Evolutionary conservation across 2,113 vertebrate genomes (phyloP), one percentile per base, ranked within the genome.

Genomic region (Melospiza georgiana): DNA sequence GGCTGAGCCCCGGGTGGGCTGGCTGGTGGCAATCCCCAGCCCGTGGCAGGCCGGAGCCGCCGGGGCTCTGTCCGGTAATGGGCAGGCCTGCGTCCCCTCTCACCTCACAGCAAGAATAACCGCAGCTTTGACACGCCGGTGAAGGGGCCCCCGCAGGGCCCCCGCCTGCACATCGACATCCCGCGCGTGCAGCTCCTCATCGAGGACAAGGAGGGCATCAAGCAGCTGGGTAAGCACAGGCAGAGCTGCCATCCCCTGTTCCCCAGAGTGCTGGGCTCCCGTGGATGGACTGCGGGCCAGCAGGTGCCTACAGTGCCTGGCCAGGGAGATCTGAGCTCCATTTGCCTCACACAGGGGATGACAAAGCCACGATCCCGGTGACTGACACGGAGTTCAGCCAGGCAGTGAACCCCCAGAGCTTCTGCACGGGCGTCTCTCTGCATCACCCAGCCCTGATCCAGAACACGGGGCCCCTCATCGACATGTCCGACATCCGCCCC

Each of bases 121-220:
- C 98, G 99, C 94, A 99, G 99, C 96, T 99, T 99, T 73, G 99
- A 99, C 97, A 99, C 99, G 21, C 99, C 99, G 3, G 99, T 99
- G 96, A 99, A 99, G 97, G 99, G 99, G 3, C 99, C 99, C 21
- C 99, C 99, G 2, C 99, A 99, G 94, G 99, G 99, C n/a, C 99
- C 99, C 12, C 98, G 99, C 23, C 98, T 99, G 59, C 99, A 99
- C 97, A 99, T 99, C 3, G 99, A 99, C 97, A 99, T 99, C 92
- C 99, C 99, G 4, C 98, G 99, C 18, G 99, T 99, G 23, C 99
- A 99, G 97, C 98, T 99, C 74, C 99, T 99, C 73, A 99, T 99
- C 51, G 99, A 99, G 96, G 99, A 99, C 98, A 99, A 99, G 97
- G 99, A 99, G 76, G 99, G 99, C 95, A 99, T 99, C 98, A 99